Percentiles rank a stretch among this genome's conserved stretches.
These are phyloP conservation scores for Drosophila formosana DNA, from an alignment of 2,888 invertebrate species.

Conservation along the genomic window DNA sequence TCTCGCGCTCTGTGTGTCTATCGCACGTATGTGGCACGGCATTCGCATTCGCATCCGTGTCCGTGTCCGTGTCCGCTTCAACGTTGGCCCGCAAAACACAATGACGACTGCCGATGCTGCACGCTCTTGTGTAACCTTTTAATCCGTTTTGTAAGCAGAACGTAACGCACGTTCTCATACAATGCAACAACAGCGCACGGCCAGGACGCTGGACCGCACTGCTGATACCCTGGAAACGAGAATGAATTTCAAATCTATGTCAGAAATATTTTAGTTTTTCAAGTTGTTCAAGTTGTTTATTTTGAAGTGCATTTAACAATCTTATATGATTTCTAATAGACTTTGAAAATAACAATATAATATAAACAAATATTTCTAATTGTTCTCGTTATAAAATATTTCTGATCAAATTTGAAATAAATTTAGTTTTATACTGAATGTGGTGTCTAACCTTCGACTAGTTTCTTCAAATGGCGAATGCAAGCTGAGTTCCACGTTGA, in stretches of 20 bases:
- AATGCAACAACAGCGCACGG: slow-evolving; percentile 31
- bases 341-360: no score
- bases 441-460: not conserved
- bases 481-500: not conserved
- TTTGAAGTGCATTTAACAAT: no score
- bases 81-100: slow-evolving; percentile 23
- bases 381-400: no score
- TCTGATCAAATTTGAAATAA: not conserved
- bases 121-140: slow-evolving; percentile 82
- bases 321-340: no score
- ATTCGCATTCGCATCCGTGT: slow-evolving; percentile 56
- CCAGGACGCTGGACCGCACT: not conserved
- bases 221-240: slow-evolving; percentile 1
- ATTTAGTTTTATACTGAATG: not conserved
- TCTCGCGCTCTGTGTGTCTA: slow-evolving; percentile 48
- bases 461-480: not conserved
- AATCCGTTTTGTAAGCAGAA: slow-evolving; percentile 83
- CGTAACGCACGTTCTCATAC: slow-evolving; percentile 76
- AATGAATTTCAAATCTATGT: not conserved
- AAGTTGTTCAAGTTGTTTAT: no score
- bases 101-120: slow-evolving; percentile 56
- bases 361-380: no score
- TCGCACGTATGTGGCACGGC: slow-evolving; percentile 41
- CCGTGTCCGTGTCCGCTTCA: slow-evolving; percentile 50
- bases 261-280: no score